phyloP scores from a whole-genome alignment of 37 sponge, comb jelly and placozoan genomes.

The Spongia lamella region DNA sequence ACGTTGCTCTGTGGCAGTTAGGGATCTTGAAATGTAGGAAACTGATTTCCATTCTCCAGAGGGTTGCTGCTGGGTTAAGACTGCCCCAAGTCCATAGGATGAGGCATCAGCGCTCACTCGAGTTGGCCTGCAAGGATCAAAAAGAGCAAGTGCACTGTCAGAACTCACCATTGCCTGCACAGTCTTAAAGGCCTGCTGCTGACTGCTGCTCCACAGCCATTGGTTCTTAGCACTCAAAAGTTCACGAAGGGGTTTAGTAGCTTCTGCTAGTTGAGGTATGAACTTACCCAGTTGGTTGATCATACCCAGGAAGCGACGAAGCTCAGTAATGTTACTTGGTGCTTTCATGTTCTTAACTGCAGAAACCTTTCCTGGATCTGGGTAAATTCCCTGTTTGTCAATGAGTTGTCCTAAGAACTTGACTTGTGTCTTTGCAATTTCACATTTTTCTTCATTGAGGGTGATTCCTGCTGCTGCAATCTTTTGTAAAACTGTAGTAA shows the following conservation, averaged over 20 bases:
- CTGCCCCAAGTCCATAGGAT: no score
- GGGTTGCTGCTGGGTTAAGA: no score
- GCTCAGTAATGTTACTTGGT: neutral
- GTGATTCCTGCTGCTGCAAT: constrained; percentile 18
- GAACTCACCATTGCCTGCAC: neutral
- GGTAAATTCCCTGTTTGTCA: neutral
- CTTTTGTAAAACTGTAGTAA: constrained; percentile 26
- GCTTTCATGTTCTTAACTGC: neutral
- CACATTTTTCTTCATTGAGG: no score
- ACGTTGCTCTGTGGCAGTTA: constrained; percentile 33
- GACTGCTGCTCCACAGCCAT: constrained; percentile 10
- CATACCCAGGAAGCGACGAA: constrained; percentile 28
- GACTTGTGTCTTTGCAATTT: neutral
- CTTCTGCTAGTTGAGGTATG: constrained; percentile 5
- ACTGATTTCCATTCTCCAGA: no score
- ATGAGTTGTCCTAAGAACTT: constrained; percentile 24
- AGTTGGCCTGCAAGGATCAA: constrained; percentile 12
- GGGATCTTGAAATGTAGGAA: constrained; percentile 42
- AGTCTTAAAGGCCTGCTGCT: constrained; percentile 18
- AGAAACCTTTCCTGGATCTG: constrained; percentile 24
- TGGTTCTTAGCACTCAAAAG: neutral
- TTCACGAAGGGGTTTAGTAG: neutral
- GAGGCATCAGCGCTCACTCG: no score
- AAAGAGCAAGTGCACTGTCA: constrained; percentile 1
- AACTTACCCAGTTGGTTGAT: constrained; percentile 31